Conservation (phyloP, 64 coral and sea anemone genomes). For the Porites australiensis region DNA sequence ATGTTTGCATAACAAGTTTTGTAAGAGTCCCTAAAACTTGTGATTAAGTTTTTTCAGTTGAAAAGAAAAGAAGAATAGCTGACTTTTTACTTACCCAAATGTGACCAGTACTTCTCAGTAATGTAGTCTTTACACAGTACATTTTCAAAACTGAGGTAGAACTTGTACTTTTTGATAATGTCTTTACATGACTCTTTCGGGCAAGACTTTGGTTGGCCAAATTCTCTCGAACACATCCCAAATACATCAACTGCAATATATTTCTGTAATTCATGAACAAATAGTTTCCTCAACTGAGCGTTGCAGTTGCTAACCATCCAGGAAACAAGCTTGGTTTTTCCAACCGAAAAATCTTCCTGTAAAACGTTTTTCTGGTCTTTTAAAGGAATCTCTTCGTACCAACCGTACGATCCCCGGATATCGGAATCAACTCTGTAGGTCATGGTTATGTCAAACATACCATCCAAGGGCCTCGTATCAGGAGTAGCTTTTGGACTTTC, state of each 20-base stretch:
- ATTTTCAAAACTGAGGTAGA: conserved; percentile 13
- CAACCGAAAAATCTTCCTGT: not conserved
- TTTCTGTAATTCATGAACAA: not conserved
- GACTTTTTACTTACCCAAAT: not conserved
- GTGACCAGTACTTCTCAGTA: not conserved
- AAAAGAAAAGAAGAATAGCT: too few relatives aligned
- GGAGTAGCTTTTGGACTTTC: not conserved
- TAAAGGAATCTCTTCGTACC: not conserved
- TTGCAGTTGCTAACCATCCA: not conserved
- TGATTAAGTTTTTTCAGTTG: too few relatives aligned
- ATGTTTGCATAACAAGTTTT: too few relatives aligned
- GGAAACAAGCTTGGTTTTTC: not conserved
- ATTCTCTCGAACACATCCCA: not conserved
- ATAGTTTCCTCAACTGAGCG: not conserved
- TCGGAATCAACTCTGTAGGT: not conserved
- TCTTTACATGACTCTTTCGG: not conserved
- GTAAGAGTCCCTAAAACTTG: too few relatives aligned
- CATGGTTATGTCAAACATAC: not conserved
- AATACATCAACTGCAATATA: not conserved
- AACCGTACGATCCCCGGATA: not conserved
- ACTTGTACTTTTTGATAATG: not conserved
- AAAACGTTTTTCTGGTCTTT: too few relatives aligned
- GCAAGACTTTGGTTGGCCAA: not conserved
- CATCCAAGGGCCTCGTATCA: not conserved
- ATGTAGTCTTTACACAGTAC: not conserved